phyloP scores from a whole-genome alignment of 1,140 invertebrate species.

The Meteorus sp. region DNA sequence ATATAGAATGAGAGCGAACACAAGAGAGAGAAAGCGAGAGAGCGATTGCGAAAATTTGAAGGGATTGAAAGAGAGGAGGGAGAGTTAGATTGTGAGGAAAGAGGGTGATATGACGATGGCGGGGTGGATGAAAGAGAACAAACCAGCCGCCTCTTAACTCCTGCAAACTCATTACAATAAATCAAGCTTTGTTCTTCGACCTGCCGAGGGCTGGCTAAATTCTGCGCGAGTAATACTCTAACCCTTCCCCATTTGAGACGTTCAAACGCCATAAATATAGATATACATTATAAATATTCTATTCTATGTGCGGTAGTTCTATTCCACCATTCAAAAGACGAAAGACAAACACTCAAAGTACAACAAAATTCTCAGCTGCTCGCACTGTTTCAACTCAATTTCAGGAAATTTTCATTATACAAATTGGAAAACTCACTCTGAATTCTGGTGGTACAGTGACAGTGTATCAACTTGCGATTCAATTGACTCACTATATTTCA shows the following conservation, averaged over 20 bases:
- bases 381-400: neutral
- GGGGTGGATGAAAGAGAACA: conserved; percentile 6
- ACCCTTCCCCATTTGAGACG: conserved; percentile 38
- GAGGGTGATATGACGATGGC: conserved; percentile 27
- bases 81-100: too few species aligned
- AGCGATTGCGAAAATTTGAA: conserved; percentile 25
- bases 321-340: neutral
- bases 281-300: too few species aligned
- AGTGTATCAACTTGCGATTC: too few species aligned
- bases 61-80: too few species aligned
- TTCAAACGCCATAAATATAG: neutral
- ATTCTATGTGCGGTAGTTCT: neutral
- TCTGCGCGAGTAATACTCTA: conserved; percentile 51
- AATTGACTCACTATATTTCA: too few species aligned
- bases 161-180: conserved; percentile 61
- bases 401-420: too few species aligned
- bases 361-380: neutral
- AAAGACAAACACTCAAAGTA: conserved; percentile 4
- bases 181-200: conserved; percentile 61
- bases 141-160: conserved; percentile 54
- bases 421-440: too few species aligned
- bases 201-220: conserved; percentile 51
- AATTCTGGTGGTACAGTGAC: too few species aligned
- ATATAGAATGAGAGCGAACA: too few species aligned
- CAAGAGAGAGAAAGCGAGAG: too few species aligned